Evolutionary conservation across 2,113 vertebrate genomes (phyloP).

Genomic region (Sminthopsis crassicaudata): DNA sequence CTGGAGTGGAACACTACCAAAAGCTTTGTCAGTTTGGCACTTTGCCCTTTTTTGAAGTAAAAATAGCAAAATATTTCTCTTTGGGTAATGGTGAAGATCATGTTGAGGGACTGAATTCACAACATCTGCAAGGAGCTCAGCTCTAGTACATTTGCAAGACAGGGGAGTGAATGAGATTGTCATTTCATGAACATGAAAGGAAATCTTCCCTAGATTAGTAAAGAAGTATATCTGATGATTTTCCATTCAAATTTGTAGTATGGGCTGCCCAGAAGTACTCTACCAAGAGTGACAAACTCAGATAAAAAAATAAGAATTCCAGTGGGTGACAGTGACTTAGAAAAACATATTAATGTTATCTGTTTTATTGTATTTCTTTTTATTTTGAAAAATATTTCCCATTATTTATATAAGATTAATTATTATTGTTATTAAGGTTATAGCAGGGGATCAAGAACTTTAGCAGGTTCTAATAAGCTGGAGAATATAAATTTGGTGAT

Average conservation of each 20-base stretch:
- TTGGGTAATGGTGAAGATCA: constrained; percentile 42
- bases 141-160: neutral
- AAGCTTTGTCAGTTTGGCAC: neutral
- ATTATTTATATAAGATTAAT: too few relatives aligned
- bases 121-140: neutral
- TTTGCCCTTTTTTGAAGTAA: neutral
- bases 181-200: neutral
- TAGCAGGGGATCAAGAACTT: neutral
- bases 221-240: neutral
- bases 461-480: neutral
- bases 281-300: neutral
- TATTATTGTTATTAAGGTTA: neutral
- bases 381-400: too few relatives aligned
- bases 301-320: neutral
- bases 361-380: neutral
- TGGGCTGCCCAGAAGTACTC: neutral
- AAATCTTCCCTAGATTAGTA: neutral
- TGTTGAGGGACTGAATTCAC: neutral
- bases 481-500: neutral
- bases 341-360: neutral
- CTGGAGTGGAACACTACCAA: neutral
- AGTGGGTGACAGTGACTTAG: neutral
- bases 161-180: neutral
- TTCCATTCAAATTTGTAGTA: neutral
- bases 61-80: constrained; percentile 16